Conservation (phyloP, 2,888 invertebrate species). For the Heliconius erato region DNA sequence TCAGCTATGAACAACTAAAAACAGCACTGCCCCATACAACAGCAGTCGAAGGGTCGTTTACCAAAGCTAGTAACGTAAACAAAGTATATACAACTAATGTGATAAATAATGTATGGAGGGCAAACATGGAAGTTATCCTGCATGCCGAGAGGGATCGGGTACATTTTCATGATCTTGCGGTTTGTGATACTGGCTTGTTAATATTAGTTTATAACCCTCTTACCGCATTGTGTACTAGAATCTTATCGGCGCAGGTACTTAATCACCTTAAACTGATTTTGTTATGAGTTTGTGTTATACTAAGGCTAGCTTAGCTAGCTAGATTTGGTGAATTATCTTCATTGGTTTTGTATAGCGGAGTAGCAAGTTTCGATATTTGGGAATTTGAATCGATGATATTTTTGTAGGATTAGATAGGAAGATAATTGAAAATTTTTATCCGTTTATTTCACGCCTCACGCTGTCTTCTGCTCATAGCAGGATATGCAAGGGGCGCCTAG, state of each 20-base stretch:
- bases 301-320: no score
- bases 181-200: constrained; percentile 80
- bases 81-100: constrained; percentile 71
- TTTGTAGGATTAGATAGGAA: no score
- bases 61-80: constrained; percentile 77
- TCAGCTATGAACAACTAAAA: constrained; percentile 50
- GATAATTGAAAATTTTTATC: no score
- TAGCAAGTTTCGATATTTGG: background rate
- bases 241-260: constrained; percentile 56
- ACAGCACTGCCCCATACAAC: constrained; percentile 27
- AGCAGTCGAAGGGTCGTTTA: constrained; percentile 62
- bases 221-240: constrained; percentile 73
- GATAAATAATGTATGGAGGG: constrained; percentile 83
- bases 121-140: constrained; percentile 81
- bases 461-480: no score
- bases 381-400: background rate
- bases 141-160: constrained; percentile 75
- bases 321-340: background rate
- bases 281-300: background rate
- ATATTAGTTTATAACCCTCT: constrained; percentile 82
- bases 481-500: no score
- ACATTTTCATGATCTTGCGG: constrained; percentile 85
- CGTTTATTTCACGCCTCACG: no score
- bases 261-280: constrained; percentile 18
- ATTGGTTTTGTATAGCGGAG: background rate